These are phyloP conservation scores for Turnix velox DNA, from an alignment of 2,113 vertebrate genomes.

Conservation along the genomic window DNA sequence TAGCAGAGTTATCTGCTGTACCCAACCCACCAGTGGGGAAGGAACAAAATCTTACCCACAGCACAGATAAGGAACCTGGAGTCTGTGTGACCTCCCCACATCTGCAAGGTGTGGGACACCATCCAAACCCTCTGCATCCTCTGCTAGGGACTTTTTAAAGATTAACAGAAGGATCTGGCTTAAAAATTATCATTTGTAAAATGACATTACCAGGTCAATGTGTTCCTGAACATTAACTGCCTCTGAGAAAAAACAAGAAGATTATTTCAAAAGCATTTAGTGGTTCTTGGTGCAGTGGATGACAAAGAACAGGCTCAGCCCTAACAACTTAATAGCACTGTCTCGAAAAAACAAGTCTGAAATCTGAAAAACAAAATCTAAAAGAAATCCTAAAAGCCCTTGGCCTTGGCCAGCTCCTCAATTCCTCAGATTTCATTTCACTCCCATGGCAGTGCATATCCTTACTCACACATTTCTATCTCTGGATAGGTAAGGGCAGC, in stretches of 20 bases:
- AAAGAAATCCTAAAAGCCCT: neutral
- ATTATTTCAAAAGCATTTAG: neutral
- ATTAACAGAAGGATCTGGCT: neutral
- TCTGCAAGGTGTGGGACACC: neutral
- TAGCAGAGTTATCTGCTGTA: neutral
- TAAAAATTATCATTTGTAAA: neutral
- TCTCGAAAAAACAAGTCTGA: neutral
- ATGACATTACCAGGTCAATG: slow-evolving; percentile 17
- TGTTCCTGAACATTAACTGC: neutral
- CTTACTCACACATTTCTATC: neutral
- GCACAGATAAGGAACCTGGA: neutral
- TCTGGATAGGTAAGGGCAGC: neutral
- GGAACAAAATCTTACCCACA: rapidly evolving
- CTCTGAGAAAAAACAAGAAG: neutral
- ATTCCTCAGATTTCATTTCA: neutral
- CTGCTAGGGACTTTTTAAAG: neutral
- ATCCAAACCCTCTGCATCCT: neutral
- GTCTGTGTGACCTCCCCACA: neutral
- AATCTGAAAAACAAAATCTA: neutral
- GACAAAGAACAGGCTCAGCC: neutral
- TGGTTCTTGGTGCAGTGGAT: neutral
- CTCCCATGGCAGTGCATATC: rapidly evolving
- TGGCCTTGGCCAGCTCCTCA: neutral
- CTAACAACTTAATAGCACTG: neutral
- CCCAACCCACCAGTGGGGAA: neutral